Evolutionary conservation across 2,797 vertebrate genomes (phyloP).

Genomic region (Passerculus sandwichensis): DNA sequence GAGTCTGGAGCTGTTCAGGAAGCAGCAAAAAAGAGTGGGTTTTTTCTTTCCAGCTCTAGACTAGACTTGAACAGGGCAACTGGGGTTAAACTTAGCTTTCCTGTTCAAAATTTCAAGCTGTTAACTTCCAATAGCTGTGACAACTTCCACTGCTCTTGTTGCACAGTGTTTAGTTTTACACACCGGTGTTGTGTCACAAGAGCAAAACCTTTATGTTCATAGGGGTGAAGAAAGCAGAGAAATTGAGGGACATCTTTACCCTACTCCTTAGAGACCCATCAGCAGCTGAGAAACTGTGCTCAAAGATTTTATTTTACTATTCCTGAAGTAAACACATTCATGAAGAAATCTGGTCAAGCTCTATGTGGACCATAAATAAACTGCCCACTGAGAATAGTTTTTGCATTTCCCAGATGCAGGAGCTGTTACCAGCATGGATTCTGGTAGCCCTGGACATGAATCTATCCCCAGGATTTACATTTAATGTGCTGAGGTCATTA

Average conservation of each 20-base stretch:
- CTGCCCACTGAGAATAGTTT: not conserved
- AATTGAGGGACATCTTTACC: not conserved
- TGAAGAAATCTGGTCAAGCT: not conserved
- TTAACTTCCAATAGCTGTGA: not conserved
- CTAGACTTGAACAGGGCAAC: not conserved
- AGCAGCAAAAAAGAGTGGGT: not conserved
- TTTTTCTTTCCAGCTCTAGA: not conserved
- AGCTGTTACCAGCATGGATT: not conserved
- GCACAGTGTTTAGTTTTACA: not conserved
- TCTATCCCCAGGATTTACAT: not conserved
- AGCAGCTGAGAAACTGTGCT: not conserved
- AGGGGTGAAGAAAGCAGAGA: not conserved
- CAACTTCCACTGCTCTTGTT: not conserved
- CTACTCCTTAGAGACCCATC: not conserved
- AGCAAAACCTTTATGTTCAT: not conserved
- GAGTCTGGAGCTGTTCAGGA: not conserved
- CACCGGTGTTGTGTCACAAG: not conserved
- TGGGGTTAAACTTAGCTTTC: slow-evolving; percentile 12
- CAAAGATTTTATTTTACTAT: not conserved
- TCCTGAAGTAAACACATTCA: not conserved
- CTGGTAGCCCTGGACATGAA: not conserved
- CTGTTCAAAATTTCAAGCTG: not conserved
- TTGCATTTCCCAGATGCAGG: not conserved
- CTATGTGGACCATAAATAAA: not conserved
- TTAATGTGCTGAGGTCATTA: not conserved